Evolutionary conservation across 37 sponge, comb jelly and placozoan genomes (phyloP).

Genomic region (Ephydatia muelleri): DNA sequence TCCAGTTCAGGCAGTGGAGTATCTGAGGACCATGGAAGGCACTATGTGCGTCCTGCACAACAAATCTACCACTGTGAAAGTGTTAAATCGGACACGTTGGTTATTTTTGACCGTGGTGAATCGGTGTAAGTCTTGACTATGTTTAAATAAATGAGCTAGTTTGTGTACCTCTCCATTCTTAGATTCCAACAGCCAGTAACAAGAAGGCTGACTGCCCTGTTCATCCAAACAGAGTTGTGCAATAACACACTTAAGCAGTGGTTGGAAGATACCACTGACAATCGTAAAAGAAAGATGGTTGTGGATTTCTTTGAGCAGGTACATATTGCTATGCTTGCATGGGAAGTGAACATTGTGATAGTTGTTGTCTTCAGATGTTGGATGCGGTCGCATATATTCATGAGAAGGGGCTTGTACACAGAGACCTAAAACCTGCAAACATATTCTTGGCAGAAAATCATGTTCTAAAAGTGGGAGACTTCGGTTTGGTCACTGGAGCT

Average conservation of each 20-base stretch:
- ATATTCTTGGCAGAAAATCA: constrained; percentile 88
- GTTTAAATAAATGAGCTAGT: too few relatives aligned
- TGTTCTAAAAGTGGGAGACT: constrained; percentile 87
- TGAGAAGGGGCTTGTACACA: constrained; percentile 80
- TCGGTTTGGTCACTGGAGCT: constrained; percentile 86
- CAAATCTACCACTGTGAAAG: too few relatives aligned
- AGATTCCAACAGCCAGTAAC: background rate
- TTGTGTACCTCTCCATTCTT: too few relatives aligned
- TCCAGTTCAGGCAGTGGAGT: too few relatives aligned
- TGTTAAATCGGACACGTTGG: too few relatives aligned
- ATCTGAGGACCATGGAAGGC: too few relatives aligned
- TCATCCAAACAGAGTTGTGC: constrained; percentile 96
- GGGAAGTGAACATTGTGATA: background rate
- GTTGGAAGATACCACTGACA: constrained; percentile 46
- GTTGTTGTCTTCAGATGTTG: constrained; percentile 60
- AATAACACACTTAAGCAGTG: constrained; percentile 85
- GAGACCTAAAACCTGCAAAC: constrained; percentile 95
- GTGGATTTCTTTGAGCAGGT: constrained; percentile 76
- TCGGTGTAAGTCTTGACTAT: background rate
- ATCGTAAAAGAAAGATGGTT: constrained; percentile 24
- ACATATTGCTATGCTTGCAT: background rate
- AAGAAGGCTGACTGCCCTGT: constrained; percentile 44
- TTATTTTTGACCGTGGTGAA: background rate
- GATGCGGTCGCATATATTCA: constrained; percentile 92
- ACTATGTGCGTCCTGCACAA: too few relatives aligned